Evolutionary conservation across 1,140 invertebrate species (phyloP), one percentile per base, ranked within the genome.

Genomic region (Saccostrea cuccullata): DNA sequence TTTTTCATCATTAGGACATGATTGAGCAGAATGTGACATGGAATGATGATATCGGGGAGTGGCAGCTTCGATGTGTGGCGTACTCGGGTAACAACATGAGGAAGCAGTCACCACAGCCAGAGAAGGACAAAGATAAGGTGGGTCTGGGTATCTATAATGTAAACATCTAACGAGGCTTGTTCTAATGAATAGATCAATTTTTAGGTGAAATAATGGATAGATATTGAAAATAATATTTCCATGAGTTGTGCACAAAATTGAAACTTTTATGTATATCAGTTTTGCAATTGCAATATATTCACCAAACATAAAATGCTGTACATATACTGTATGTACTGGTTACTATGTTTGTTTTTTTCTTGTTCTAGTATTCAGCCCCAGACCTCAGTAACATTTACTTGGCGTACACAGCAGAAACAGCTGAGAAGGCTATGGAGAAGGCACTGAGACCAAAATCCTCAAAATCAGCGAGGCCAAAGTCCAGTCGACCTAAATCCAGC

Each of bases 31-130:
- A 98, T 94, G 98, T 98, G 20, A 97, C 97, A 92, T 99, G 98
- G 98, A 99, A 99, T 95, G 98, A 99, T 95, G 98, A 99, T 92
- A 98, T 99, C 82, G 98, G 98, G 23, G 99, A 99, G 95, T 99
- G 98, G 98, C 98, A 99, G 94, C 96, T 99, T 15, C 98, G 98
- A 94, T 99, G 98, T 95, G 98, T 99, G 2, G 99, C 99, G 0
- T 99, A 99, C 94, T 99, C 98, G 20, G 99, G 99, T 0, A 99
- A 99, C 95, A 99, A 99, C 94, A 99, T 99, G 98, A 95, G 97
- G 36, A 98, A 98, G 91, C 94, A 95, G 86, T 92, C 94, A 77
- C 93, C 94, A 40, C 94, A 93, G 86, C 91, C 93, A 64, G 94
- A 94, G 56, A 94, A 94, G 85, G 93, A 93, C 12, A 93, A 93